phyloP scores from a whole-genome alignment of 1,140 invertebrate genomes.

The Aethina tumida region DNA sequence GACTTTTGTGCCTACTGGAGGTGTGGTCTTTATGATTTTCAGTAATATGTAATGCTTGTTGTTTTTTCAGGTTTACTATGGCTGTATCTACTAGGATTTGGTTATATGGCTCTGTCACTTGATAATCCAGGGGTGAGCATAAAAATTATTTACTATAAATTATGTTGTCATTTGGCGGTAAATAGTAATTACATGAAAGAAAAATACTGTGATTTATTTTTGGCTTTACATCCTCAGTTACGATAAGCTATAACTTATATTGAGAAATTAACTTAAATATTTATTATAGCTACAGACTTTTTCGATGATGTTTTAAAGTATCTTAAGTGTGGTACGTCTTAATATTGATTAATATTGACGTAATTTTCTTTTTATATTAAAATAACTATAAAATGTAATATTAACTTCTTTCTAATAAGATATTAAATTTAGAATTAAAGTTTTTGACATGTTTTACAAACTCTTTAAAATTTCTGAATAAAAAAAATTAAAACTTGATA shows the following conservation, averaged over 20 bases:
- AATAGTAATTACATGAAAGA: too few relatives aligned
- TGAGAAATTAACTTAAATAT: background rate
- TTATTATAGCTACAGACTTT: background rate
- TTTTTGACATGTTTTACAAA: too few relatives aligned
- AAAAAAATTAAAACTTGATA: too few relatives aligned
- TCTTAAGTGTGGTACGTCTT: too few relatives aligned
- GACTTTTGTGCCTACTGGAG: background rate
- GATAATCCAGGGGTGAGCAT: constrained; percentile 35
- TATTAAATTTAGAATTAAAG: too few relatives aligned
- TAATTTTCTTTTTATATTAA: too few relatives aligned
- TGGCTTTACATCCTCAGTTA: background rate
- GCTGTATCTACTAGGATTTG: constrained; percentile 30
- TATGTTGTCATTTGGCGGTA: too few relatives aligned
- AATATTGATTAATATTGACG: too few relatives aligned
- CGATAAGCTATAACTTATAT: background rate
- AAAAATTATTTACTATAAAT: constrained; percentile 5
- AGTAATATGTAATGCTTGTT: constrained; percentile 11
- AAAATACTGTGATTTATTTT: background rate
- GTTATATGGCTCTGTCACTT: constrained; percentile 29
- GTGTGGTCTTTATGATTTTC: constrained; percentile 4
- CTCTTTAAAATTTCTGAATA: too few relatives aligned
- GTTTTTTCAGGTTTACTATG: constrained; percentile 31
- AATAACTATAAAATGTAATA: too few relatives aligned
- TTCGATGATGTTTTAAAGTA: too few relatives aligned
- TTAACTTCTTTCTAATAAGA: too few relatives aligned